These are phyloP conservation scores for Himalopsyche anomala DNA, from an alignment of 2,888 invertebrate species.

Conservation along the genomic window DNA sequence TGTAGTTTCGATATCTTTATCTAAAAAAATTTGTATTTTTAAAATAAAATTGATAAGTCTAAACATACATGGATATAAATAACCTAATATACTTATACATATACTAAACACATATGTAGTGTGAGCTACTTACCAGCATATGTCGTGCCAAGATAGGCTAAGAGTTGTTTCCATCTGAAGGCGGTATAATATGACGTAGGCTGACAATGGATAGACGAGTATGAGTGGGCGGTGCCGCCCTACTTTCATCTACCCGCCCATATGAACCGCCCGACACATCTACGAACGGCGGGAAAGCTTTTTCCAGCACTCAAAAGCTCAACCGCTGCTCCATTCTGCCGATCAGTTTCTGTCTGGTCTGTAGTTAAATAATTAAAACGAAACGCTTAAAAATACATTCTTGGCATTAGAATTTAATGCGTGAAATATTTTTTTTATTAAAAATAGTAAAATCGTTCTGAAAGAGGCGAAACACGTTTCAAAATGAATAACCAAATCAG, in stretches of 20 bases:
- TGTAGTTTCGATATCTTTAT: no score
- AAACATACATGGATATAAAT: neutral
- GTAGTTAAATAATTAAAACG: no score
- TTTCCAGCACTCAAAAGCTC: neutral
- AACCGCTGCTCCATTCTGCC: no score
- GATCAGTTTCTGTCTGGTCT: no score
- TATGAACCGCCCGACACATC: neutral
- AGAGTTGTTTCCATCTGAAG: conserved; percentile 20
- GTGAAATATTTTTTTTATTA: no score
- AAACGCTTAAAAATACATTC: no score
- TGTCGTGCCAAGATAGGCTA: conserved; percentile 24
- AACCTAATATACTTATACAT: neutral
- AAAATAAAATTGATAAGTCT: no score
- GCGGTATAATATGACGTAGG: conserved; percentile 31
- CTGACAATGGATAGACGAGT: conserved; percentile 31
- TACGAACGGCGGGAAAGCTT: neutral
- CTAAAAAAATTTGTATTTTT: no score
- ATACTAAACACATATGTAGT: neutral
- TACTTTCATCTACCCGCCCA: conserved; percentile 28
- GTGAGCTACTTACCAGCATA: neutral
- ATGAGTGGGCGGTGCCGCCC: conserved; percentile 34
- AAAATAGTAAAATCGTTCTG: no score
- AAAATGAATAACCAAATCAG: no score
- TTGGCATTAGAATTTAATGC: no score
- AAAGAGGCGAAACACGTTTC: no score